Evolutionary conservation across 2,797 vertebrate genomes (phyloP), one percentile per base, ranked within the genome.

Genomic region (Hirundo rustica): DNA sequence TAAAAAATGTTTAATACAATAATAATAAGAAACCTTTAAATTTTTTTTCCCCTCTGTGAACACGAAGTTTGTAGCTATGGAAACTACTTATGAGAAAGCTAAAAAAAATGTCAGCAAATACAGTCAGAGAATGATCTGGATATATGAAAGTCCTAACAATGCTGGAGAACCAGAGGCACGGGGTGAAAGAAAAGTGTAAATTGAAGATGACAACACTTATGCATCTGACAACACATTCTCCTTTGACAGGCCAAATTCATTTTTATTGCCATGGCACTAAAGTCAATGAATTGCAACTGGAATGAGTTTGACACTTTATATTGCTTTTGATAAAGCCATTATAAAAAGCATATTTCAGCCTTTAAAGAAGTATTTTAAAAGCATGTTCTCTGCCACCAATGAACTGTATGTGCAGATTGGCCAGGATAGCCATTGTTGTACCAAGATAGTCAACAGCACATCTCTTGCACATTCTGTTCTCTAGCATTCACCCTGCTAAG

Each of bases 1-100:
- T 21, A 83, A 86, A 88, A 76, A 73, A 77, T 60, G 40, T 80
- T 93, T 92, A 91, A 93, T 87, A 93, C 62, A 86, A 82, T 86
- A 89, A 93, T 58, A 86, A 92, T 72, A 85, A 94, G 82, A 92
- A 95, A 86, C 93, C 86, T 89, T 60, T 74, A 89, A 53, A 40
- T 5, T 70, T 89, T 91, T 83, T 87, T 25, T 1, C 7, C 32
- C 70, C 68, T 84, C 67, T 54, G 54, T 34, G 90, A 92, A 90
- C 85, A 76, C 1, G 13, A 95, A 92, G 91, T 95, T 95, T 95
- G 96, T 96, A 97, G 75, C 96, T 97, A 97, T 96, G 94, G 96
- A 96, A 96, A 96, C 94, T 95, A 95, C 83, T 95, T 90, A 95
- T 5, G 77, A 95, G 88, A 92, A 92, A 90, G 60, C 84, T 83